Base-by-base conservation (phyloP, 2,888 invertebrate species). In the Ashinkailepas kermadecensis region DNA sequence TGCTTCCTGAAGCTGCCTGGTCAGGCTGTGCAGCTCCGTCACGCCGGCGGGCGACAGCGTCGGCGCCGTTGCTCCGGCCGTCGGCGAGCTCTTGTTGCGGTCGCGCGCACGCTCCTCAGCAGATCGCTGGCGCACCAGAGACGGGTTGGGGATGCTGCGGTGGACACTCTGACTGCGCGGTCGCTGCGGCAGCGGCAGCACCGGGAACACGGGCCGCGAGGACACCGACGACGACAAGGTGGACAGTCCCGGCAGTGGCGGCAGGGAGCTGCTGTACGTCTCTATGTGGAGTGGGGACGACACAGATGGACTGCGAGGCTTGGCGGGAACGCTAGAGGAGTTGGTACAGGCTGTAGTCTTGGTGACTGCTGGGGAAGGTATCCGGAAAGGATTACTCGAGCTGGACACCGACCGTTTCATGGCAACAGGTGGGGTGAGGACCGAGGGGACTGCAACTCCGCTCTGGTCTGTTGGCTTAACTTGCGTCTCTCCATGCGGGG, bases 71-170 rank as follows among this genome's bases (percentile, higher is more conserved):
- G 9, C 21, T 15, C 74, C 74, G 23, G 74, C 74, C 54, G 74
- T 74, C 54, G 74, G 74, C 54, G 74, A 74, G 74, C 74, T 21
- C 74, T 74, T 74, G 74, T 56, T 18, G 56, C 56, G 4, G 54
- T 74, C 54, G 18, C 74, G 74, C 21, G 74, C 74, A 8, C 74
- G 54, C 74, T 74, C 74, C 8, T 74, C 74, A 11, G 74, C 54
- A 18, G 79, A 79, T 13, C 79, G n/a, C 79, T 79, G 79, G 0
- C 57, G 58, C 58, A 79, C 23, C 15, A 79, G 79, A 23, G 79
- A 79, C 79, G 79, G 79, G 79, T 79, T 79, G 23, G 79, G 79
- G 58, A 79, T 79, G 58, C 58, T 58, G 79, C 79, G 79, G 59
- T 59, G 59, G 58, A 79, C 79, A 23, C 23, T n/a, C 58, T 59